Conservation (phyloP, 2,888 invertebrate genomes). For the Biston stratarius region DNA sequence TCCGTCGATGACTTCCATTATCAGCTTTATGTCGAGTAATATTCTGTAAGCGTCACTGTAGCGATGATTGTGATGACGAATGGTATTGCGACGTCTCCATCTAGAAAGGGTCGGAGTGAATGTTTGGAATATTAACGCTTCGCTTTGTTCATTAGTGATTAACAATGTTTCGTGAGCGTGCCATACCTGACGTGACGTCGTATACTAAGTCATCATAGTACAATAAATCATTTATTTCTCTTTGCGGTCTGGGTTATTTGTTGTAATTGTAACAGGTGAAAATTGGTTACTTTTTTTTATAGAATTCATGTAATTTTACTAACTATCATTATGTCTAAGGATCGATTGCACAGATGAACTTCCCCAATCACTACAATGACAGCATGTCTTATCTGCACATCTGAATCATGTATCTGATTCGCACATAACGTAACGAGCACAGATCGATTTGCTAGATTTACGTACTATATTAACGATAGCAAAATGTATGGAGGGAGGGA, state of each 20-base stretch:
- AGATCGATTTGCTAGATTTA: background rate
- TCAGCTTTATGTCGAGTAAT: slow-evolving; percentile 41
- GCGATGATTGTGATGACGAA: slow-evolving; percentile 40
- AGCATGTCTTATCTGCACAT: slow-evolving; percentile 14
- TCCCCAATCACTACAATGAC: background rate
- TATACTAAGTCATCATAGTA: slow-evolving; percentile 38
- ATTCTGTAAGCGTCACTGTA: slow-evolving; percentile 44
- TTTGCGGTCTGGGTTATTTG: slow-evolving; percentile 35
- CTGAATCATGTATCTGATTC: background rate
- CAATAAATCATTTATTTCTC: slow-evolving; percentile 29
- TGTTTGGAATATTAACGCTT: slow-evolving; percentile 65
- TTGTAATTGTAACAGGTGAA: slow-evolving; percentile 35
- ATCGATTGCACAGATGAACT: slow-evolving; percentile 13
- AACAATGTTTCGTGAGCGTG: slow-evolving; percentile 75
- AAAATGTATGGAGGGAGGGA: too few species aligned
- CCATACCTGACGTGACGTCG: slow-evolving; percentile 43
- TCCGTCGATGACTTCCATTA: slow-evolving; percentile 33
- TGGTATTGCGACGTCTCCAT: slow-evolving; percentile 39
- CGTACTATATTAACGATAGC: too few species aligned
- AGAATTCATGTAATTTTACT: slow-evolving; percentile 34
- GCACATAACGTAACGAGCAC: slow-evolving; percentile 14
- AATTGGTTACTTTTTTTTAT: slow-evolving; percentile 39
- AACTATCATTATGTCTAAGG: slow-evolving; percentile 14
- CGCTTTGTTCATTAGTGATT: slow-evolving; percentile 70
- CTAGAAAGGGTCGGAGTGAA: slow-evolving; percentile 57